phyloP scores from a whole-genome alignment of 2,888 invertebrate species.

The Corbicula japonica region DNA sequence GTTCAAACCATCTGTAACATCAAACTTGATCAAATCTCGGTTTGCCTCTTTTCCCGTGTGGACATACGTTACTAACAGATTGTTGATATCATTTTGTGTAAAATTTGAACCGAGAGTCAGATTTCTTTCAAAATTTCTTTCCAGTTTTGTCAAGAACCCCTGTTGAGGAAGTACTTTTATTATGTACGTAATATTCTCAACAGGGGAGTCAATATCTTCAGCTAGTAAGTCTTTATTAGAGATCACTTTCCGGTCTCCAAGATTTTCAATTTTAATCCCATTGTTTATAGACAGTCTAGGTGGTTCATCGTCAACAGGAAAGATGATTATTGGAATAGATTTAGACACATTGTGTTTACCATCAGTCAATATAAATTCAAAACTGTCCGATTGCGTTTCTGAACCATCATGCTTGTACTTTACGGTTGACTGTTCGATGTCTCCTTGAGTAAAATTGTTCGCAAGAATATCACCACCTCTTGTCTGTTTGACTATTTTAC shows the following conservation, averaged over 20 bases:
- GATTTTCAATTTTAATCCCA: constrained; percentile 84
- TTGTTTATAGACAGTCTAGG: constrained; percentile 85
- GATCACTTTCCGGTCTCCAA: constrained; percentile 82
- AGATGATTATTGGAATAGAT: constrained; percentile 82
- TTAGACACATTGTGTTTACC: constrained; percentile 83
- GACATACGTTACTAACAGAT: constrained; percentile 80
- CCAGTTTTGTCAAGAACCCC: constrained; percentile 80
- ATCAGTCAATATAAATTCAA: constrained; percentile 84
- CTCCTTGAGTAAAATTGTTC: constrained; percentile 82
- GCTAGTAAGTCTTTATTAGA: constrained; percentile 83
- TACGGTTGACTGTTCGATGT: constrained; percentile 83
- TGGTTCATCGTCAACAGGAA: constrained; percentile 86
- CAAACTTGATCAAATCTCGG: constrained; percentile 85
- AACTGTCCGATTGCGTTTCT: constrained; percentile 84
- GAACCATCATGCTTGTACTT: constrained; percentile 86
- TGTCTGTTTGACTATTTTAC: constrained; percentile 83
- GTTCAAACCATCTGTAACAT: constrained; percentile 86
- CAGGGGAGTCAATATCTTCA: constrained; percentile 84
- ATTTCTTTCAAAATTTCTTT: constrained; percentile 71
- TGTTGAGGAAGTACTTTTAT: constrained; percentile 82
- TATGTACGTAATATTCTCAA: constrained; percentile 82
- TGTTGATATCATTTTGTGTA: constrained; percentile 85
- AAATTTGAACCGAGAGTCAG: constrained; percentile 84
- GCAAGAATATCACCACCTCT: constrained; percentile 80
- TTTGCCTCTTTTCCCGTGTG: constrained; percentile 84